Evolutionary conservation across 2,113 vertebrate genomes (phyloP).

Genomic region (Dinomys branickii): DNA sequence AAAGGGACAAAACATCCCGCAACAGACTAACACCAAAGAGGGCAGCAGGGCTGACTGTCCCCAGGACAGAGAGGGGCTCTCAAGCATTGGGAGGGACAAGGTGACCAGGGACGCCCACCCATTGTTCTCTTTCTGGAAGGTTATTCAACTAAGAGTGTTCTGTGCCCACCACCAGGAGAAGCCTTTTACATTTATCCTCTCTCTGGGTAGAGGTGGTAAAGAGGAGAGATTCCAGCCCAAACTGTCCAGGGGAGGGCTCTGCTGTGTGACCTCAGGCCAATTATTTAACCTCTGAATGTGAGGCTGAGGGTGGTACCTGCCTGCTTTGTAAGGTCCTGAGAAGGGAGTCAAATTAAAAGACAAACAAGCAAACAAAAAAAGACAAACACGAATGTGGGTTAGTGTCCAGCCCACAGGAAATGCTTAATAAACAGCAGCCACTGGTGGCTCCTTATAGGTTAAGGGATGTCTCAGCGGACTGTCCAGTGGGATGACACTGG

Average conservation of each 20-base stretch:
- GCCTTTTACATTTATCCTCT: background rate
- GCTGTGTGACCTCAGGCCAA: background rate
- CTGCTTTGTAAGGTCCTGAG: background rate
- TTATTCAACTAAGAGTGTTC: background rate
- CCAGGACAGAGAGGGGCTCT: fast-evolving
- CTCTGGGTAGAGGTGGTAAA: background rate
- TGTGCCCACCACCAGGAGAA: background rate
- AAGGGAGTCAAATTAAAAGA: background rate
- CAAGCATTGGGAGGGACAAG: background rate
- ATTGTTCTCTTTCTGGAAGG: background rate
- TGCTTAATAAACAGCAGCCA: background rate
- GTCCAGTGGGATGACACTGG: background rate
- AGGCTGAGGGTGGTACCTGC: background rate
- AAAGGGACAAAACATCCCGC: background rate
- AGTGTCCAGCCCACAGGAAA: background rate
- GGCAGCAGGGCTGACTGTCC: background rate
- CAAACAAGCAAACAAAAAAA: background rate
- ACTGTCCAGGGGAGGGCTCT: background rate
- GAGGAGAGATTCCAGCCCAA: background rate
- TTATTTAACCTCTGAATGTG: background rate
- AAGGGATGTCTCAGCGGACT: background rate
- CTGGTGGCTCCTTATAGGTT: background rate
- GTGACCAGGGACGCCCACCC: background rate
- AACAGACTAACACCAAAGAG: background rate
- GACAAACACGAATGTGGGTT: background rate